phyloP scores from a whole-genome alignment of 2,113 vertebrate genomes.

The Paracanthobrama guichenoti region DNA sequence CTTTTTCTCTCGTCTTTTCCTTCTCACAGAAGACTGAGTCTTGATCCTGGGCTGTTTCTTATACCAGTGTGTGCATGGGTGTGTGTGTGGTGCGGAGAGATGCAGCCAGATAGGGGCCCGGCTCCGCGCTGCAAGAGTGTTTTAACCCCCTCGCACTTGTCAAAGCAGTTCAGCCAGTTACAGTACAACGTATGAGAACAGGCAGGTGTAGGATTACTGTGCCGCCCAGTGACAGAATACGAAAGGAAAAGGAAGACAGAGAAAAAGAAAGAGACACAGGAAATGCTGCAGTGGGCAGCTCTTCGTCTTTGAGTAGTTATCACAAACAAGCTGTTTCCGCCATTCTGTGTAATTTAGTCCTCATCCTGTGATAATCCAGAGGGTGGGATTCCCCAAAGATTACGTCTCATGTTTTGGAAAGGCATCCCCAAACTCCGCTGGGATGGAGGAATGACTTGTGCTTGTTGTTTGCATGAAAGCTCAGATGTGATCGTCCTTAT shows the following conservation, averaged over 20 bases:
- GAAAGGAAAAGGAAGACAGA: conserved; percentile 43
- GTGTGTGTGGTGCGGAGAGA: conserved; percentile 49
- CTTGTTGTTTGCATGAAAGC: background rate
- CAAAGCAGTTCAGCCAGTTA: conserved; percentile 83
- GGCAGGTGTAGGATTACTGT: conserved; percentile 89
- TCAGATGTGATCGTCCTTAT: background rate
- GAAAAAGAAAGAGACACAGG: conserved; percentile 39
- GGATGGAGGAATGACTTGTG: background rate
- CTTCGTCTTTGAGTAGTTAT: conserved; percentile 27
- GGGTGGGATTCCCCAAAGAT: conserved; percentile 36
- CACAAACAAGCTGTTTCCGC: conserved; percentile 53
- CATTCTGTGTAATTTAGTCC: conserved; percentile 3
- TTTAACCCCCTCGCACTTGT: conserved; percentile 69
- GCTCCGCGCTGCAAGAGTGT: conserved; percentile 62
- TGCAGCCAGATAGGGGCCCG: conserved; percentile 39
- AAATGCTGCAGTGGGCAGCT: conserved; percentile 18
- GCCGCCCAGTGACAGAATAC: conserved; percentile 72
- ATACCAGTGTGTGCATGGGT: conserved; percentile 9
- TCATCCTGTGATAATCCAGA: conserved; percentile 13
- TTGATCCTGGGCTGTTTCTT: conserved; percentile 37
- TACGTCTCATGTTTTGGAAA: background rate
- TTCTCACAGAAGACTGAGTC: background rate
- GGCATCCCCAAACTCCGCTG: background rate
- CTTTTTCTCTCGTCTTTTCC: background rate
- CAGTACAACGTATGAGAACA: conserved; percentile 75